These are phyloP conservation scores for Diceros bicornis DNA, from an alignment of 2,797 vertebrate genomes.

Conservation along the genomic window DNA sequence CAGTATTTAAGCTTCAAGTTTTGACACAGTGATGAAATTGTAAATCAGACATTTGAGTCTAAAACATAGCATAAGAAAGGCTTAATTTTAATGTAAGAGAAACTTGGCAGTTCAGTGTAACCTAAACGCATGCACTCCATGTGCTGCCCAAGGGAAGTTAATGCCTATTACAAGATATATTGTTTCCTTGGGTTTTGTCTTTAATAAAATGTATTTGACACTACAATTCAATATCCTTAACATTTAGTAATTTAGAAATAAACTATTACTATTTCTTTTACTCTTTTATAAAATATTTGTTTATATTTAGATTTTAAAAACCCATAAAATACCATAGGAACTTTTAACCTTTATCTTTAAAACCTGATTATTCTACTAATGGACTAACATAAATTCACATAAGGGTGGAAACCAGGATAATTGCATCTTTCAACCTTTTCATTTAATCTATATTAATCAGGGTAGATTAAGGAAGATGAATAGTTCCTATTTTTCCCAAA, in stretches of 20 bases:
- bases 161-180: background rate
- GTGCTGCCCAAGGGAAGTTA: background rate
- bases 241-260: slow-evolving; percentile 27
- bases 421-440: slow-evolving; percentile 72
- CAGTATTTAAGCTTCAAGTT: background rate
- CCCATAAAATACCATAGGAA: slow-evolving; percentile 63
- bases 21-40: slow-evolving; percentile 28
- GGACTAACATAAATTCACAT: slow-evolving; percentile 66
- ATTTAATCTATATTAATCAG: slow-evolving; percentile 82
- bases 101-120: background rate
- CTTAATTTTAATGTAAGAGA: slow-evolving; percentile 31
- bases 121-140: background rate
- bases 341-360: slow-evolving; percentile 74
- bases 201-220: slow-evolving; percentile 65
- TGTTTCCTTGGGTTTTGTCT: slow-evolving; percentile 52
- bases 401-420: slow-evolving; percentile 76
- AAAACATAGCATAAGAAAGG: slow-evolving; percentile 32
- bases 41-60: slow-evolving; percentile 13
- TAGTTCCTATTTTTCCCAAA: slow-evolving; percentile 74
- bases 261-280: slow-evolving; percentile 39
- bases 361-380: slow-evolving; percentile 77
- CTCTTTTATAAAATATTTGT: slow-evolving; percentile 57
- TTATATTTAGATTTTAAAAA: slow-evolving; percentile 70
- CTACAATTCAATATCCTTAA: slow-evolving; percentile 47
- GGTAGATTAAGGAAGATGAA: slow-evolving; percentile 73